Conservation (phyloP, 2,797 vertebrate species). For the Pagetopsis macropterus region DNA sequence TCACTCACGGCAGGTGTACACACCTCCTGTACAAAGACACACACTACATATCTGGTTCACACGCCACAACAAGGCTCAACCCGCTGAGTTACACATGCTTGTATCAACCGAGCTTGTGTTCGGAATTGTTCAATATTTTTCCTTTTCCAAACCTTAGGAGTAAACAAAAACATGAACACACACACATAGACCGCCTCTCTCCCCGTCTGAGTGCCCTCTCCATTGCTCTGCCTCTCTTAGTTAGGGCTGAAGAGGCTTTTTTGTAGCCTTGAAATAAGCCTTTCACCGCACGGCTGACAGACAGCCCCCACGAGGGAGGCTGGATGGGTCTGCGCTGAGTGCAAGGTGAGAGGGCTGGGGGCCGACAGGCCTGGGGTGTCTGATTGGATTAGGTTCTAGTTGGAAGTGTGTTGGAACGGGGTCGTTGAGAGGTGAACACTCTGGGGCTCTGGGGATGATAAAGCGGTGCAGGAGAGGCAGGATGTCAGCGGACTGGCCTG, state of each 20-base stretch:
- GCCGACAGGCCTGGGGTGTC: slow-evolving; percentile 58
- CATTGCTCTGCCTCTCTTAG: slow-evolving; percentile 44
- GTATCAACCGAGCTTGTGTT: slow-evolving; percentile 3
- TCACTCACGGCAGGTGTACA: slow-evolving; percentile 25
- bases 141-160: background rate
- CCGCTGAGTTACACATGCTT: slow-evolving; percentile 5
- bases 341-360: slow-evolving; percentile 49
- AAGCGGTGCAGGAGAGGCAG: slow-evolving; percentile 1
- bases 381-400: slow-evolving; percentile 61
- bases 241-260: slow-evolving; percentile 64
- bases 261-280: slow-evolving; percentile 55
- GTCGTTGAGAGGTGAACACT: slow-evolving; percentile 53
- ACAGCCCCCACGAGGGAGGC: slow-evolving; percentile 56
- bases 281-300: slow-evolving; percentile 48
- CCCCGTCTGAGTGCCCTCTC: slow-evolving; percentile 47
- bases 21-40: slow-evolving; percentile 16
- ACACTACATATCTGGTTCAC: slow-evolving; percentile 2
- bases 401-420: slow-evolving; percentile 40
- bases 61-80: background rate
- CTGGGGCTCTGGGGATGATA: slow-evolving; percentile 21
- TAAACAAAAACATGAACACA: slow-evolving; percentile 3
- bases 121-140: slow-evolving; percentile 21
- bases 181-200: slow-evolving; percentile 3
- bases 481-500: background rate
- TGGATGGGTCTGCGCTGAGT: slow-evolving; percentile 52